Base-by-base conservation (phyloP, 2,888 invertebrate species). In the Stenodera caucasica region DNA sequence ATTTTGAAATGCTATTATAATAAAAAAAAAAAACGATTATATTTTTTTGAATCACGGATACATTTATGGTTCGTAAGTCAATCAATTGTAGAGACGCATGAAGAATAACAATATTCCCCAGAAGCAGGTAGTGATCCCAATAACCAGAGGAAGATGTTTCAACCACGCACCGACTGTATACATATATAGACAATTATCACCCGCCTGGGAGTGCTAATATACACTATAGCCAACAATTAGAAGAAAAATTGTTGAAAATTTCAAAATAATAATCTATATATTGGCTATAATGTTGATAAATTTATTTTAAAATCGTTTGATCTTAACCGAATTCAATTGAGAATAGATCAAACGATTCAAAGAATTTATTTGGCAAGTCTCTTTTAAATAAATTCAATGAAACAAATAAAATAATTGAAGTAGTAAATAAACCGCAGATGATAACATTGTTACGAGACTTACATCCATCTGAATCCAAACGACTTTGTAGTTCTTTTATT, bases 41-140 rank as follows among this genome's bases (percentile, higher is more conserved):
- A 52, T 58, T 52, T 53, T 40, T 14, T 50, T 50, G 23, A 12
- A 30, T 15, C 23, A 5, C n/a, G 15, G 30, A 30, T 29, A 50
- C 14, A 50, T 23, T 50, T 50, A 50, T 60, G 15, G 26, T 63
- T 68, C n/a, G n/a, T n/a, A n/a, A n/a, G n/a, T n/a, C n/a, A n/a
- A n/a, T 75, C 71, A 79, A 75, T 75, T 85, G 84, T 87, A 88
- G 80, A 86, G 84, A 83, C 87, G 86, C 83, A 88, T 84, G 83
- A 88, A 85, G 83, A 88, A 86, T 81, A 89, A 85, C 81, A 88
- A 84, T 81, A 89, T 84, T 80, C 92, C 93, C 91, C 92, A 92
- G 82, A 94, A 85, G 85, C 92, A 93, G 80, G 92, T 92, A 79
- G 92, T 92, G 81, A 93, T 88, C 82, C 94, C 93, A 84, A 93